Conservation (phyloP, 2,797 vertebrate species). For the Coluber constrictor region DNA sequence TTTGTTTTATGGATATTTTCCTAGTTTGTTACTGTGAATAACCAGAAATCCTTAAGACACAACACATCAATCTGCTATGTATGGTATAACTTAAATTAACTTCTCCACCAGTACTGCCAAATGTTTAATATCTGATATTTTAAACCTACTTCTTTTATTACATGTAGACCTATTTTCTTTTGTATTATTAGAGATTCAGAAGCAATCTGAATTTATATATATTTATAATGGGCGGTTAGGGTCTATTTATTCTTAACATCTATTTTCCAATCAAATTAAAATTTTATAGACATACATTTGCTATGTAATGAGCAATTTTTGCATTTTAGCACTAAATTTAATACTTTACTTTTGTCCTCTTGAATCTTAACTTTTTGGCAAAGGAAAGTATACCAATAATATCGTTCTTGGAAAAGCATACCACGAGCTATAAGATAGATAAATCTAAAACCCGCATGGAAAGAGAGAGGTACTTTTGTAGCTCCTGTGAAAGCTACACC, state of each 20-base stretch:
- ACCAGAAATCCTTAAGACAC: neutral
- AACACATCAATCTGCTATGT: neutral
- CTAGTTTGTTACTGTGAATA: neutral
- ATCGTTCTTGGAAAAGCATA: neutral
- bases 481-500: neutral
- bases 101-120: neutral
- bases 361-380: neutral
- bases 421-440: neutral
- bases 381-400: conserved; percentile 5
- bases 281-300: neutral
- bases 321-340: neutral
- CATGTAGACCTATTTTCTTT: neutral
- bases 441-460: neutral
- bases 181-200: neutral
- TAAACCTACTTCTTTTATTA: neutral
- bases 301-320: neutral
- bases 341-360: neutral
- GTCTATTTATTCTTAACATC: neutral
- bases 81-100: neutral
- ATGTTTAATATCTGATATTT: neutral
- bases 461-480: neutral
- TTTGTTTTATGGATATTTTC: neutral
- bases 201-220: neutral
- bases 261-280: neutral
- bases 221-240: neutral